These are phyloP conservation scores for Pseudopipra pipra DNA, from an alignment of 2,113 vertebrate genomes.

Conservation along the genomic window DNA sequence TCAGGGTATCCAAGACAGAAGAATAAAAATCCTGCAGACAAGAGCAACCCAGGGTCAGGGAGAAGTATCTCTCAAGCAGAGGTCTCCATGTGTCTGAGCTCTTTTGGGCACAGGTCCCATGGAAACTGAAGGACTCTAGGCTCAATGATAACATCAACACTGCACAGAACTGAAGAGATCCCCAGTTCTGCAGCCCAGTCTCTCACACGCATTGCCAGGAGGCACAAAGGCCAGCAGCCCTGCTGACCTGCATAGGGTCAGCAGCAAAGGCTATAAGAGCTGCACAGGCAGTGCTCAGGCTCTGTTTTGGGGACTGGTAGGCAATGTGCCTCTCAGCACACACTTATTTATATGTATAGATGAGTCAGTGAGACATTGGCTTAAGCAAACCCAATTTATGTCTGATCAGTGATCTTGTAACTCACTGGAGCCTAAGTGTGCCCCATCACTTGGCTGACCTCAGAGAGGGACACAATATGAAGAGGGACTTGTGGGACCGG, in stretches of 20 bases:
- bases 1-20: slow-evolving; percentile 87
- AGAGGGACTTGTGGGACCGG: neutral
- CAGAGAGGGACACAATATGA: neutral
- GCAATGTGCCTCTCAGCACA: neutral
- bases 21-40: slow-evolving; percentile 81
- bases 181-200: neutral
- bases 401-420: neutral
- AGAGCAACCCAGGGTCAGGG: neutral
- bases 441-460: neutral
- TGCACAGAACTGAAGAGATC: neutral
- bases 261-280: neutral
- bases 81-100: neutral
- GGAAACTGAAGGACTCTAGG: neutral
- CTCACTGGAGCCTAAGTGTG: neutral
- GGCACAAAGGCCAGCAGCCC: neutral
- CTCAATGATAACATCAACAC: neutral
- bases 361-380: neutral
- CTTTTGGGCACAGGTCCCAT: neutral
- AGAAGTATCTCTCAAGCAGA: neutral
- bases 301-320: neutral
- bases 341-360: neutral
- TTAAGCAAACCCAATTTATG: neutral
- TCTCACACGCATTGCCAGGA: neutral
- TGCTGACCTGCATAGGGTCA: neutral
- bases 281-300: neutral